A percentile compares a stretch with the other conserved stretches of the same genome.
Conservation (phyloP, 1,140 invertebrate genomes). For the Sycobia sp. region DNA sequence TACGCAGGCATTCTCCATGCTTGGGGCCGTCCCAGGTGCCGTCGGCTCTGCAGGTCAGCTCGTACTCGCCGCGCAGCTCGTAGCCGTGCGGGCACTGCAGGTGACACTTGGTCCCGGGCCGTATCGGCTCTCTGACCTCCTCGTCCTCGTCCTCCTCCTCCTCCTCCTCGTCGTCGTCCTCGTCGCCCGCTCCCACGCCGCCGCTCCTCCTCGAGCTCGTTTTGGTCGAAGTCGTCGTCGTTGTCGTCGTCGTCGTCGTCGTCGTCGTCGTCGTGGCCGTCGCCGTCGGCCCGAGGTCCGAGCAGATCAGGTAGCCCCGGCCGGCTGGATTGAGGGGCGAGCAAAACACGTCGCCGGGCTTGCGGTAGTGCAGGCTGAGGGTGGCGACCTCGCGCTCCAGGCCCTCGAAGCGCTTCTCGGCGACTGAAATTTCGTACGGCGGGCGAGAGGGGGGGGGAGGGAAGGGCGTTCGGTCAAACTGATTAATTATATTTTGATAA, state of each 20-base stretch:
- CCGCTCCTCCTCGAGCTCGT: not conserved
- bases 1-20: constrained; percentile 58
- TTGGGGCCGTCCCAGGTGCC: constrained; percentile 58
- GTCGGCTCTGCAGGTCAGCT: constrained; percentile 53
- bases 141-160: not conserved
- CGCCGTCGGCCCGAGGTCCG: constrained; percentile 8
- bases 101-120: constrained; percentile 58
- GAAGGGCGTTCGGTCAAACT: too few species aligned
- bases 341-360: constrained; percentile 39
- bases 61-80: constrained; percentile 57
- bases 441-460: too few species aligned
- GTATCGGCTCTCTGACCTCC: constrained; percentile 41
- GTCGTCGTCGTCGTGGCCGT: not conserved
- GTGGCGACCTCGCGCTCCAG: constrained; percentile 14
- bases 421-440: constrained; percentile 3
- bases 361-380: not conserved
- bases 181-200: not conserved
- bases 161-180: not conserved
- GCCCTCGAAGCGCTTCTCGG: constrained; percentile 13
- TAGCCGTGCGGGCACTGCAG: constrained; percentile 58
- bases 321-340: constrained; percentile 51
- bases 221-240: not conserved
- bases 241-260: not conserved
- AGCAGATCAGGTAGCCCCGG: constrained; percentile 57
- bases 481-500: too few species aligned